These are phyloP conservation scores for Sminthopsis crassicaudata DNA, from an alignment of 2,113 vertebrate genomes.

Conservation along the genomic window DNA sequence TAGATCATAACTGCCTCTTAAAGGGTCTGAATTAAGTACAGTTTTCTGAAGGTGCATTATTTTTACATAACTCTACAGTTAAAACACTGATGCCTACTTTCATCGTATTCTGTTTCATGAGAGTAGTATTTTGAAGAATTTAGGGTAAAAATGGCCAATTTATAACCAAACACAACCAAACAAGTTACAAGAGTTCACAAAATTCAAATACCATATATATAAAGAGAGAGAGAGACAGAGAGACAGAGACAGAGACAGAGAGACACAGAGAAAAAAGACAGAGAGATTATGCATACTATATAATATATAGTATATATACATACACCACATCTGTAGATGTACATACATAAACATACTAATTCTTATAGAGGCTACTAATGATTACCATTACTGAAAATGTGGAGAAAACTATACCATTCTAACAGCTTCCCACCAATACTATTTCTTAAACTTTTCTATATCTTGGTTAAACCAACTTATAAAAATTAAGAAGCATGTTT, in stretches of 20 bases:
- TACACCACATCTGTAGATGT: background rate
- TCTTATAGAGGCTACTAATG: background rate
- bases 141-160: background rate
- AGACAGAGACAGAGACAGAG: too few relatives aligned
- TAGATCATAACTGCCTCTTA: background rate
- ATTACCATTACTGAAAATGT: background rate
- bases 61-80: constrained; percentile 32
- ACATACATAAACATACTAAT: background rate
- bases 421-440: background rate
- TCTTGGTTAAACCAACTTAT: background rate
- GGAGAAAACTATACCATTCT: background rate
- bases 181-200: constrained; percentile 33
- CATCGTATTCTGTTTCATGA: constrained; percentile 30
- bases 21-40: background rate
- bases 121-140: constrained; percentile 2
- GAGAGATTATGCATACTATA: background rate
- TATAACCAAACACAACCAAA: constrained; percentile 29
- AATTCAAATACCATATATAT: constrained; percentile 16
- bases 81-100: constrained; percentile 33
- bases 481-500: background rate
- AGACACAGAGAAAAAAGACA: too few relatives aligned
- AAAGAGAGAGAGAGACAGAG: background rate
- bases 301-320: background rate
- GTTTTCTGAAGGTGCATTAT: background rate
- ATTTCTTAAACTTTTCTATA: background rate